phyloP scores from a whole-genome alignment of 2,113 vertebrate genomes.

The Gobiocypris rarus region DNA sequence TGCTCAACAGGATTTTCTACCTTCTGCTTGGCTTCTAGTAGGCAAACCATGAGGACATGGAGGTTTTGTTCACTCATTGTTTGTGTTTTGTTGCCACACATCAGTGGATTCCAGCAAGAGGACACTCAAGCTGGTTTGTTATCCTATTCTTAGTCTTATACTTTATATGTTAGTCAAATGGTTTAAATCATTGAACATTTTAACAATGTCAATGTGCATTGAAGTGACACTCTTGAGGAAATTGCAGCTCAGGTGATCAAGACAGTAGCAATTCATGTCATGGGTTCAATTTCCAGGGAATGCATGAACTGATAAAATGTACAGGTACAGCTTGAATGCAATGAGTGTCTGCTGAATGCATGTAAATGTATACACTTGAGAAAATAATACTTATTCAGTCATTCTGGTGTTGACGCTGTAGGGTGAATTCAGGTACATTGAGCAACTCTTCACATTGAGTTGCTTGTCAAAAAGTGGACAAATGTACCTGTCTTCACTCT shows the following conservation, averaged over 20 bases:
- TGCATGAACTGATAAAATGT: neutral
- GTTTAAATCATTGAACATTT: neutral
- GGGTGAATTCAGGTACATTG: too few relatives aligned
- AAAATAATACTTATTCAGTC: neutral
- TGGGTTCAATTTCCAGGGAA: neutral
- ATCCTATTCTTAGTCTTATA: neutral
- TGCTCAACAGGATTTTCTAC: constrained; percentile 11
- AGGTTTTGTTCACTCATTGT: constrained; percentile 36
- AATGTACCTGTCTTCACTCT: neutral
- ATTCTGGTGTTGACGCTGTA: neutral
- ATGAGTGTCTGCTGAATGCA: neutral
- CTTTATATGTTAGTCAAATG: neutral
- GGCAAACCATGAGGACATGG: constrained; percentile 56
- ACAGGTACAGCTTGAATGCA: neutral
- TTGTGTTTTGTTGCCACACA: constrained; percentile 35
- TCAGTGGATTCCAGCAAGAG: constrained; percentile 45
- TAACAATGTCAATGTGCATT: neutral
- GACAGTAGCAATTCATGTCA: neutral
- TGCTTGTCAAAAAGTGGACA: neutral
- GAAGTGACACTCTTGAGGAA: neutral
- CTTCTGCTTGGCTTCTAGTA: neutral
- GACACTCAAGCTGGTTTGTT: constrained; percentile 61
- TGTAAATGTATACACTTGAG: neutral
- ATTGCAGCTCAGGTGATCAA: neutral
- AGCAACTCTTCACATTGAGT: neutral